Evolutionary conservation across 2,797 vertebrate genomes (phyloP).

Genomic region (Xerus rutilus): DNA sequence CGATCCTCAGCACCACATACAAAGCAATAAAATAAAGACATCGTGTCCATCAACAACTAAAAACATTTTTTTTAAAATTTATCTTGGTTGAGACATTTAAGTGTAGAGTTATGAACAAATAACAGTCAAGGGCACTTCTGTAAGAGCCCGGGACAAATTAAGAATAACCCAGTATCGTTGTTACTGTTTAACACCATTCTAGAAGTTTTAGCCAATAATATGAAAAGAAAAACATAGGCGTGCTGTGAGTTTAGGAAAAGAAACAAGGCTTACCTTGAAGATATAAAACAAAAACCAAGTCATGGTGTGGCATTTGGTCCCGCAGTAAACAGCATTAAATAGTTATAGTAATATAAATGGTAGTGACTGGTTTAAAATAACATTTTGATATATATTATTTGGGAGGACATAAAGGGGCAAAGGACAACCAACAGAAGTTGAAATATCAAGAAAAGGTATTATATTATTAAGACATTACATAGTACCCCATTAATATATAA

Average conservation of each 20-base stretch:
- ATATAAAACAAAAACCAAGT: neutral
- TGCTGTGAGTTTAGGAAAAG: neutral
- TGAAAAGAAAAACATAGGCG: neutral
- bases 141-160: neutral
- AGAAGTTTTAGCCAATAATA: neutral
- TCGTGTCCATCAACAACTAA: no score
- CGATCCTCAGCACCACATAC: no score
- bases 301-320: neutral
- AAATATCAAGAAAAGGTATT: neutral
- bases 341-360: neutral
- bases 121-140: constrained; percentile 7
- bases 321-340: neutral
- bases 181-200: neutral
- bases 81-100: neutral
- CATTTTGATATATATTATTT: neutral
- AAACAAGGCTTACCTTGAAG: neutral
- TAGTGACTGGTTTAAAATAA: neutral
- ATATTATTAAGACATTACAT: neutral
- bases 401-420: neutral
- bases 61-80: neutral
- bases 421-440: neutral
- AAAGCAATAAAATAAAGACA: no score
- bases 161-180: neutral
- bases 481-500: neutral
- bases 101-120: neutral